Percentiles rank a stretch among this genome's conserved stretches.
These are phyloP conservation scores for Myathropa florea DNA, from an alignment of 2,888 invertebrate genomes.

Conservation along the genomic window DNA sequence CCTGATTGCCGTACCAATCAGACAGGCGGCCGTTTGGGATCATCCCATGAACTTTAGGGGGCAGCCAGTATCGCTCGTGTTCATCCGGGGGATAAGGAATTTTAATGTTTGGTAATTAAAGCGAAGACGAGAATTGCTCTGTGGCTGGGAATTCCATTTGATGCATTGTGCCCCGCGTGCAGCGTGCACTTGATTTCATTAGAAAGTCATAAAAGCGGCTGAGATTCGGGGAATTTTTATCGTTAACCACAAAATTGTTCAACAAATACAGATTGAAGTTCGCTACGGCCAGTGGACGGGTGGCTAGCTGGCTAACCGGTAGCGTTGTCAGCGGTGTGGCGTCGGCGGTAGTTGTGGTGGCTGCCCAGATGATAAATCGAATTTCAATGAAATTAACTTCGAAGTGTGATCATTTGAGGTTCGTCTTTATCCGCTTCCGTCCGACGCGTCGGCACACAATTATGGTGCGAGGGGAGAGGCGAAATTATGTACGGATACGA, in stretches of 20 bases:
- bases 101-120: background rate
- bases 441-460: background rate
- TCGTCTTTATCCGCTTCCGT: background rate
- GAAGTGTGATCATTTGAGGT: background rate
- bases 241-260: background rate
- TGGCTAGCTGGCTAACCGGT: background rate
- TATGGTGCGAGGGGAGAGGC: background rate
- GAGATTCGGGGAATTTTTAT: background rate
- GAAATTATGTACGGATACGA: background rate
- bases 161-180: background rate
- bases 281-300: background rate
- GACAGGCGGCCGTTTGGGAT: background rate
- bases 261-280: background rate
- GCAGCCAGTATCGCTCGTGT: background rate
- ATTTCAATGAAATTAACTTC: background rate
- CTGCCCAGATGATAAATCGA: background rate
- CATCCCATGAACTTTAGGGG: background rate
- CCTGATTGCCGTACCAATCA: too few relatives aligned
- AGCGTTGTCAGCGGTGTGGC: background rate
- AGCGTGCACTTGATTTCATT: background rate
- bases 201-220: background rate
- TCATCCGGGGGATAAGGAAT: background rate
- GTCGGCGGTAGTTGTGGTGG: background rate
- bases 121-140: background rate
- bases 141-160: background rate